A percentile compares a stretch with the other conserved stretches of the same genome.
These are phyloP conservation scores for Dendrolimus houi DNA, from an alignment of 2,888 invertebrate genomes.

Conservation along the genomic window DNA sequence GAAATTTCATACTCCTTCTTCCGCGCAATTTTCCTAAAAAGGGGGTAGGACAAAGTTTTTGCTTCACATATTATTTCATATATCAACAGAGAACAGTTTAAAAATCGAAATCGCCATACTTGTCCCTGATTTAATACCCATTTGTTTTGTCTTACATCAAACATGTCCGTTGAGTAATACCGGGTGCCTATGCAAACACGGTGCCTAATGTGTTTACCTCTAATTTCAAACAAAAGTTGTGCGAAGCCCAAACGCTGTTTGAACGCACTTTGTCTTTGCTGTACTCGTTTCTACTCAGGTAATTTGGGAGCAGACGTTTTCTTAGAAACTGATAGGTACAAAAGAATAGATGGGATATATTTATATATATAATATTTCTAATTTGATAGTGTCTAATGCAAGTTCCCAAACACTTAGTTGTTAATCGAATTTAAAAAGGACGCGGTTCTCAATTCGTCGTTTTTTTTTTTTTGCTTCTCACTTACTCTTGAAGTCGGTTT, in stretches of 20 bases:
- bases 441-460: too few relatives aligned
- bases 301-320: constrained; percentile 10
- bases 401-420: too few relatives aligned
- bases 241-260: constrained; percentile 35
- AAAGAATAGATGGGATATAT: neutral
- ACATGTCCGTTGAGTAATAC: constrained; percentile 51
- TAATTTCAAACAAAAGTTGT: constrained; percentile 65
- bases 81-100: constrained; percentile 15
- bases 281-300: constrained; percentile 26
- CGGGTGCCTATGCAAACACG: constrained; percentile 62
- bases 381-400: too few relatives aligned
- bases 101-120: constrained; percentile 46
- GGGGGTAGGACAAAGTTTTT: too few relatives aligned
- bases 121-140: constrained; percentile 50
- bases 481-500: too few relatives aligned
- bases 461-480: too few relatives aligned
- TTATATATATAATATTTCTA: too few relatives aligned
- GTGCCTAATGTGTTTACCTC: constrained; percentile 70
- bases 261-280: constrained; percentile 33
- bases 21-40: too few relatives aligned
- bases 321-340: constrained; percentile 11
- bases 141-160: constrained; percentile 59
- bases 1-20: too few relatives aligned
- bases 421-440: too few relatives aligned
- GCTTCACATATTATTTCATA: too few relatives aligned